Evolutionary conservation across 2,888 invertebrate species (phyloP).

Genomic region (Heteromyza rotundicornis): DNA sequence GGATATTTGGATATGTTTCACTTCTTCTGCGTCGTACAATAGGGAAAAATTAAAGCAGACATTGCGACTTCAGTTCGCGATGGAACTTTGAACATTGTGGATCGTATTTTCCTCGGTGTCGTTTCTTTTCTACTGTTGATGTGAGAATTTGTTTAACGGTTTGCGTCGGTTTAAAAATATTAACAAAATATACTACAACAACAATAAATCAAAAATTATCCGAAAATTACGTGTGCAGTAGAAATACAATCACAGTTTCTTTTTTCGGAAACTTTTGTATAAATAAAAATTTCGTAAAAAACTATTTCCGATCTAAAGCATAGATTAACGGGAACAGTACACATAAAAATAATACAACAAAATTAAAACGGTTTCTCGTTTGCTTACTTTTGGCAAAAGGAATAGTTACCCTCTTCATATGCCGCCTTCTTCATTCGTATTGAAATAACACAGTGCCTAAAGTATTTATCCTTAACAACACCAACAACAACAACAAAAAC

Average conservation of each 20-base stretch:
- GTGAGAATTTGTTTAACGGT: background rate
- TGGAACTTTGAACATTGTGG: slow-evolving; percentile 61
- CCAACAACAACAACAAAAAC: background rate
- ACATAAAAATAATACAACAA: too few relatives aligned
- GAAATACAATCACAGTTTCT: too few relatives aligned
- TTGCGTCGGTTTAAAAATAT: background rate
- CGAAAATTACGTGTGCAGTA: too few relatives aligned
- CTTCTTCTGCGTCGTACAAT: slow-evolving; percentile 12
- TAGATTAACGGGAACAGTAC: too few relatives aligned
- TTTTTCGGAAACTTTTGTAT: too few relatives aligned
- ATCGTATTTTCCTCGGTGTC: slow-evolving; percentile 40
- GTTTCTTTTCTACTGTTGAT: slow-evolving; percentile 21
- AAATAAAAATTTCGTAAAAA: too few relatives aligned
- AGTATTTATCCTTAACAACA: background rate
- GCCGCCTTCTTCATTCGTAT: background rate
- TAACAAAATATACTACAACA: slow-evolving; percentile 1
- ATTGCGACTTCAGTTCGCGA: slow-evolving; percentile 48
- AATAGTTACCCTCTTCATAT: too few relatives aligned
- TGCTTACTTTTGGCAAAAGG: too few relatives aligned
- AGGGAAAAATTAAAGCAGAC: slow-evolving; percentile 22
- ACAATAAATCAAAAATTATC: too few relatives aligned
- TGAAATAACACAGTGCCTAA: background rate
- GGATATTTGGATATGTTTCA: slow-evolving; percentile 2
- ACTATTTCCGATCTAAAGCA: too few relatives aligned
- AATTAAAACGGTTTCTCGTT: too few relatives aligned